Percentiles rank a stretch among this genome's conserved stretches.
Evolutionary conservation across 1,140 invertebrate genomes (phyloP).

Genomic region (Lysiphlebus fabarum): DNA sequence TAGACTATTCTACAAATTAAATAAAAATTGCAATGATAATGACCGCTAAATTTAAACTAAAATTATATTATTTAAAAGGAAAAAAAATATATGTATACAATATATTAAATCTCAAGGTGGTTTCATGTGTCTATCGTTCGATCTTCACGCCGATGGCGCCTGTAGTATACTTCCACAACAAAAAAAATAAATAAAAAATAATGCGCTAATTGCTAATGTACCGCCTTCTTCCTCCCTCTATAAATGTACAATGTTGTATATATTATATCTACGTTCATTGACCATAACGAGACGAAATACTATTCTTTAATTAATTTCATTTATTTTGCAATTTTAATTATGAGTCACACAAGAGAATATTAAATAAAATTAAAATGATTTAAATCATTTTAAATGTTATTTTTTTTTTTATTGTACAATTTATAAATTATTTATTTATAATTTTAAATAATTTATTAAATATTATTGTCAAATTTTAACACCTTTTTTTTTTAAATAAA

Average conservation of each 20-base stretch:
- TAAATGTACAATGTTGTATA: slow-evolving; percentile 3
- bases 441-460: no score
- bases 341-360: no score
- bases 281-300: slow-evolving; percentile 16
- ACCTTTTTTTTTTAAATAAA: no score
- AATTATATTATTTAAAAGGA: no score
- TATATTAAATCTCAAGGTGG: no score
- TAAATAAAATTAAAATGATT: no score
- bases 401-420: no score
- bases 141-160: slow-evolving; percentile 32
- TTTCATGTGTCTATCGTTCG: slow-evolving; percentile 15
- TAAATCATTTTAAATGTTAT: no score
- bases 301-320: slow-evolving; percentile 20
- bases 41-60: slow-evolving; percentile 7
- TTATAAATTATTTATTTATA: no score
- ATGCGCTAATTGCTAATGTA: slow-evolving; percentile 27
- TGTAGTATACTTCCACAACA: slow-evolving; percentile 8
- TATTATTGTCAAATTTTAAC: no score
- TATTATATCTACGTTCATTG: slow-evolving; percentile 1
- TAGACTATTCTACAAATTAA: no score
- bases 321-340: slow-evolving; percentile 17
- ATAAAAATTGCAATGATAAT: slow-evolving; percentile 18
- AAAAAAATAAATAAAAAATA: slow-evolving; percentile 16
- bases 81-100: no score
- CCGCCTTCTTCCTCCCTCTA: slow-evolving; percentile 11